A percentile compares a stretch with the other conserved stretches of the same genome.
These are phyloP conservation scores for Copidosoma aretas DNA, from an alignment of 2,888 invertebrate genomes.

Conservation along the genomic window DNA sequence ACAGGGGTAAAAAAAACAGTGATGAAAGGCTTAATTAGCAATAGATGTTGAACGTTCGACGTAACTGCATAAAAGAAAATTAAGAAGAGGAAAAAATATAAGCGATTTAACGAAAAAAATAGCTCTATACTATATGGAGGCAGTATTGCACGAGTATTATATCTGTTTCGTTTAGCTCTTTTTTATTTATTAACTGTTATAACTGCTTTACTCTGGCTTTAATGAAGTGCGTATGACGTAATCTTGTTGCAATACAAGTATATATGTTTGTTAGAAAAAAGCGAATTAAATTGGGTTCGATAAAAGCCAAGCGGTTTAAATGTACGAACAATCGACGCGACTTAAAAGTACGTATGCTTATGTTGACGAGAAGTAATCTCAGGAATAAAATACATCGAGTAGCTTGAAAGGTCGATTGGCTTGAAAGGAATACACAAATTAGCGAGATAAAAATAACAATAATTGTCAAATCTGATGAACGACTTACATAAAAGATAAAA, in stretches of 20 bases:
- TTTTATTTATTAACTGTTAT: neutral
- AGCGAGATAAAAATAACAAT: conserved; percentile 1
- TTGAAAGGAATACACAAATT: neutral
- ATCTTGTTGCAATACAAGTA: neutral
- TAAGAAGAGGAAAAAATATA: conserved; percentile 14
- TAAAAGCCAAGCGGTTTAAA: conserved; percentile 21
- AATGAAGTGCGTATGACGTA: neutral
- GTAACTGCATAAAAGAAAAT: conserved; percentile 38
- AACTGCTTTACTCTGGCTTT: conserved; percentile 8
- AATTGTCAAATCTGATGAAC: neutral
- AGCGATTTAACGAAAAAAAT: conserved; percentile 6
- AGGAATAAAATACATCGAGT: conserved; percentile 27
- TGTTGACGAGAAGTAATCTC: conserved; percentile 2
- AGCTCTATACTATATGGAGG: conserved; percentile 24
- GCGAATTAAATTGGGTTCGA: conserved; percentile 28
- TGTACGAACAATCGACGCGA: conserved; percentile 12
- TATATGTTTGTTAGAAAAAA: neutral
- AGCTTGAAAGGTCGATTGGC: neutral
- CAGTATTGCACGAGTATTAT: conserved; percentile 18
- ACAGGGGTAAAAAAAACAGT: conserved; percentile 10
- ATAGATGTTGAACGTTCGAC: conserved; percentile 47
- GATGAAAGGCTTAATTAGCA: conserved; percentile 40
- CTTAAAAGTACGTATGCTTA: neutral
- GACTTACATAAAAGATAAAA: conserved; percentile 7
- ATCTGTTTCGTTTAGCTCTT: conserved; percentile 1